Base-by-base conservation (phyloP, 2,797 vertebrate species). In the Muscicapa striata region DNA sequence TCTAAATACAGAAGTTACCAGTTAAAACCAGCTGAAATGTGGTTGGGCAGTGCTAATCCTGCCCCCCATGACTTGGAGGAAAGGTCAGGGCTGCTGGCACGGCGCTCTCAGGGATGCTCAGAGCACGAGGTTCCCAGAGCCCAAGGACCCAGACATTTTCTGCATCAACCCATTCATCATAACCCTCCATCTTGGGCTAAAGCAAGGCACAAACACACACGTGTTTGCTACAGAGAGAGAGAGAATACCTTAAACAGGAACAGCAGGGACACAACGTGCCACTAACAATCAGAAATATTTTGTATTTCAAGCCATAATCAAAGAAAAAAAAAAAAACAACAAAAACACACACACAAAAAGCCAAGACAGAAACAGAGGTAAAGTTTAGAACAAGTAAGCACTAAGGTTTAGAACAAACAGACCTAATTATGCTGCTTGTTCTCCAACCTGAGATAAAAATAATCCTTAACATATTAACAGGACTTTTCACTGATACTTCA, bases 21-120 rank as follows among this genome's bases (percentile, higher is more conserved):
- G 93, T 94, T 92, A 94, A 94, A 97, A 90, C 83, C 87, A 94
- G 96, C 68, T 82, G 95, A 81, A 95, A 89, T 23, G 91, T 32
- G 34, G 92, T 32, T 93, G 96, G 93, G 90, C 89, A 95, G 83
- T 64, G 93, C 83, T 93, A 74, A 96, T 96, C 94, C 94, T 85
- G 66, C 67, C 73, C 90, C 90, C 86, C 94, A 22, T 48, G 94
- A 87, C 88, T 90, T 75, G 77, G 88, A 97, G 94, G 96, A 98
- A 98, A 98, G 98, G 98, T 98, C 98, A 98, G 88, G 95, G 92
- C 87, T 64, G 95, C 98, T 97, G 97, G 95, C 98, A 97, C 92
- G 81, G 96, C 94, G 95, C 97, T 97, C 96, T 95, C 97, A 97
- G 94, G 80, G 97, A 97, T 94, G 97, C 97, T 97, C 93, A 23